A percentile compares a stretch with the other conserved stretches of the same genome.
phyloP scores from a whole-genome alignment of 1,140 invertebrate species.

The Conopomorpha cramerella region DNA sequence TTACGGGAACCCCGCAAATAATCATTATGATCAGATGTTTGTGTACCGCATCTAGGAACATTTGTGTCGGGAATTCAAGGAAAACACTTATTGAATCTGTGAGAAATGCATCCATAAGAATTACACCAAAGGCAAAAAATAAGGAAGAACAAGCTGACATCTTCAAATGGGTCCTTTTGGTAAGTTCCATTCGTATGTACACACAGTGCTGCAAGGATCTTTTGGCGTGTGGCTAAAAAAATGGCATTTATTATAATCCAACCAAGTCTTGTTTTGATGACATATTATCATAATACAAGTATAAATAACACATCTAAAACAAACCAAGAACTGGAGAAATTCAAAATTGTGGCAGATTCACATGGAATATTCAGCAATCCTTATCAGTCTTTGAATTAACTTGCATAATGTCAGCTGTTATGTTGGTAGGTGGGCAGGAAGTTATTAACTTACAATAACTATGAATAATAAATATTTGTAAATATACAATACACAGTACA shows the following conservation, averaged over 20 bases:
- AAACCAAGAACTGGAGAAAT: no score
- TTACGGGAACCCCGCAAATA: no score
- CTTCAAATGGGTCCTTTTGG: conserved; percentile 43
- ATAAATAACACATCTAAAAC: no score
- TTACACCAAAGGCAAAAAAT: conserved; percentile 14
- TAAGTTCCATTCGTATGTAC: conserved; percentile 10
- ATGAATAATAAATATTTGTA: conserved; percentile 2
- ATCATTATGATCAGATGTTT: conserved; percentile 9
- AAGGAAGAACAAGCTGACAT: conserved; percentile 30
- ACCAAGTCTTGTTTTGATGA: not conserved
- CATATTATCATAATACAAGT: no score
- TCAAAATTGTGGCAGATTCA: no score
- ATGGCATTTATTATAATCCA: not conserved
- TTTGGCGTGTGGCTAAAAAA: not conserved
- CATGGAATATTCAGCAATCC: no score
- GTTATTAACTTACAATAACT: not conserved
- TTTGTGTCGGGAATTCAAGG: conserved; percentile 9
- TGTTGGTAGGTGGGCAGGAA: no score
- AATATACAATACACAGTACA: no score
- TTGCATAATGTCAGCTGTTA: no score
- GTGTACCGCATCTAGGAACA: conserved; percentile 8
- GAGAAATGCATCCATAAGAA: conserved; percentile 14
- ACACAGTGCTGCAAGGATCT: not conserved
- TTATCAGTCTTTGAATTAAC: no score
- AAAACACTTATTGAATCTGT: conserved; percentile 17